A percentile compares a stretch with the other conserved stretches of the same genome.
These are phyloP conservation scores for Brevipalpus yothersi DNA, from an alignment of 1,140 invertebrate genomes.

Conservation along the genomic window DNA sequence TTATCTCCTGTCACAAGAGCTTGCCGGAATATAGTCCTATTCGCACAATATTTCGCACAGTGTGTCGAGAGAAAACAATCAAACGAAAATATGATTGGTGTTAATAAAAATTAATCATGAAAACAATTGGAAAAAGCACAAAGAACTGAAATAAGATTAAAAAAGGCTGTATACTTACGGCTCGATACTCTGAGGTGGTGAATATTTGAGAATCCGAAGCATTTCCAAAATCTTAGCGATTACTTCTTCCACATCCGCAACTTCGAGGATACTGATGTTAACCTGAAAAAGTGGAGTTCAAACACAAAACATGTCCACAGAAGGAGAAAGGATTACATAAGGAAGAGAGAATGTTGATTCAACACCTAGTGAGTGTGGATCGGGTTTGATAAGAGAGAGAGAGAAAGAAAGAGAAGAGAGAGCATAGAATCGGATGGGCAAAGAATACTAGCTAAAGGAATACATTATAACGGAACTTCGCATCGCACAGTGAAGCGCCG, in stretches of 20 bases:
- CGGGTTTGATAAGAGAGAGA: not conserved
- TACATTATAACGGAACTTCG: not conserved
- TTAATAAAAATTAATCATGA: not conserved
- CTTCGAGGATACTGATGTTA: not conserved
- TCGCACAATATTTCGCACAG: not conserved
- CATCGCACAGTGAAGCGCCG: not conserved
- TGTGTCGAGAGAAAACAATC: not conserved
- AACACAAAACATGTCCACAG: no score
- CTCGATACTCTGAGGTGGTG: conserved; percentile 24
- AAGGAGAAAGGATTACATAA: not conserved
- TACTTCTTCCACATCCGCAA: conserved; percentile 16
- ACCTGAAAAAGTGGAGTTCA: not conserved
- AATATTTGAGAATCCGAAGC: conserved; percentile 38
- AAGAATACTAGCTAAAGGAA: not conserved
- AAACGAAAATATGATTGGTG: not conserved
- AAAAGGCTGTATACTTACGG: conserved; percentile 13
- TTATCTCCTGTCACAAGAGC: conserved; percentile 46
- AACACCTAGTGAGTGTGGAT: not conserved
- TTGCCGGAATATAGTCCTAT: conserved; percentile 30
- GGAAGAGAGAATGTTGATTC: not conserved
- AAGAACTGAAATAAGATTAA: not conserved
- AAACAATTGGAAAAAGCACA: not conserved
- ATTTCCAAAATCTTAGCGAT: conserved; percentile 20
- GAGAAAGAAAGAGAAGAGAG: not conserved
- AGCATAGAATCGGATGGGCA: not conserved